A percentile compares a stretch with the other conserved stretches of the same genome.
Conservation (phyloP, 2,797 vertebrate species). For the Anguilla megastoma region DNA sequence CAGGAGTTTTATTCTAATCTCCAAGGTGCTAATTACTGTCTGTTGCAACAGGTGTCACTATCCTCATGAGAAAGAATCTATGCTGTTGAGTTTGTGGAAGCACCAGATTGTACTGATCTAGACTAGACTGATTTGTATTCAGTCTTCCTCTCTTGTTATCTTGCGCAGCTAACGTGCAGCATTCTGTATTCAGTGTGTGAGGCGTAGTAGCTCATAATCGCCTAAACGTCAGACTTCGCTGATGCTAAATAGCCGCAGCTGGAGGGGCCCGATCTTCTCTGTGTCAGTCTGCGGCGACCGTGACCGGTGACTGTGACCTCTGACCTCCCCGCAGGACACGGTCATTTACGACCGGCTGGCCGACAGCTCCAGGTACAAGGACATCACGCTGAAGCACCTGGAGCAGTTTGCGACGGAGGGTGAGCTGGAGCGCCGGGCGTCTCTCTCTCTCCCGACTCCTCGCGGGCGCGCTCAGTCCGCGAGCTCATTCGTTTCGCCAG, state of each 20-base stretch:
- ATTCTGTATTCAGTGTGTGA: background rate
- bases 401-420: conserved; percentile 98
- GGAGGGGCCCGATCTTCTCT: background rate
- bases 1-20: background rate
- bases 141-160: background rate
- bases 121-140: background rate
- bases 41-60: background rate
- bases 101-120: background rate
- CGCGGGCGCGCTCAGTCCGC: background rate
- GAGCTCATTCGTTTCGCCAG: background rate
- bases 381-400: conserved; percentile 97
- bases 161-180: background rate
- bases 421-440: conserved; percentile 57
- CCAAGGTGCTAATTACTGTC: background rate
- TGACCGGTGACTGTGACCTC: background rate
- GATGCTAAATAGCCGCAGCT: background rate
- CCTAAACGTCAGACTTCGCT: background rate
- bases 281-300: background rate
- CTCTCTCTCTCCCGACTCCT: background rate
- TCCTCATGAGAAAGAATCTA: background rate
- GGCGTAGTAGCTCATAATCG: background rate
- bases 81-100: background rate
- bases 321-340: conserved; percentile 80
- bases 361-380: conserved; percentile 94
- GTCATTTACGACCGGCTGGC: conserved; percentile 97